Evolutionary conservation across 1,140 invertebrate genomes (phyloP).

Genomic region (Grapholita molesta): DNA sequence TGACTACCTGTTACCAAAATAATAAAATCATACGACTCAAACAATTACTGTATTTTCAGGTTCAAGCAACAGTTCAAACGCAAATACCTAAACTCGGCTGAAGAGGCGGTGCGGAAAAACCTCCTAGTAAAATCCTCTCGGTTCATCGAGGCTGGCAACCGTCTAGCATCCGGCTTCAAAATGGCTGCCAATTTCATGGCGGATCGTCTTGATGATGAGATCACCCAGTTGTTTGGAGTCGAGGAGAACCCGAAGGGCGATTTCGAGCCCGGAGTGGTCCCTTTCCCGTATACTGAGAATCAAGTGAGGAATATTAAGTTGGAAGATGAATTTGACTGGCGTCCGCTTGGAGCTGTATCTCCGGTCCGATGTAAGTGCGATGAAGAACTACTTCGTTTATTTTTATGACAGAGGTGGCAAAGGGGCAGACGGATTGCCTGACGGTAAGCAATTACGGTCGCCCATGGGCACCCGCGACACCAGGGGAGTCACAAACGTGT

Average conservation of each 20-base stretch:
- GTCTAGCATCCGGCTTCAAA: constrained; percentile 41
- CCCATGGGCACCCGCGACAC: too few relatives aligned
- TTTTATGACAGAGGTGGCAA: too few relatives aligned
- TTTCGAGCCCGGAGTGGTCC: constrained; percentile 21
- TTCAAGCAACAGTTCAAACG: constrained; percentile 40
- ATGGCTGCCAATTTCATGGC: constrained; percentile 39
- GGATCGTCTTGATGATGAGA: constrained; percentile 43
- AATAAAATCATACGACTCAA: too few relatives aligned
- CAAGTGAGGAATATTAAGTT: constrained; percentile 26
- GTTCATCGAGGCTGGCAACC: constrained; percentile 47
- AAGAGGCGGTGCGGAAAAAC: constrained; percentile 55
- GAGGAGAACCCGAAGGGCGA: constrained; percentile 2
- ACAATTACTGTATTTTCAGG: too few relatives aligned
- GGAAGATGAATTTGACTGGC: constrained; percentile 48
- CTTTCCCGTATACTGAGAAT: constrained; percentile 35
- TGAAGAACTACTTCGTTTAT: too few relatives aligned
- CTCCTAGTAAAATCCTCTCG: constrained; percentile 43
- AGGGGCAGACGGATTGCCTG: too few relatives aligned
- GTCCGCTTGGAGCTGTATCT: constrained; percentile 45
- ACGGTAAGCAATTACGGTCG: too few relatives aligned
- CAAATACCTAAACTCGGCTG: constrained; percentile 40
- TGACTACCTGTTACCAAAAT: too few relatives aligned
- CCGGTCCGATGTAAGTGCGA: constrained; percentile 30
- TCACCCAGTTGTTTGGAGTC: constrained; percentile 31
- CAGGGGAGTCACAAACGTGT: too few relatives aligned